Conservation (phyloP, 2,888 invertebrate species). For the Drosophila siamana region DNA sequence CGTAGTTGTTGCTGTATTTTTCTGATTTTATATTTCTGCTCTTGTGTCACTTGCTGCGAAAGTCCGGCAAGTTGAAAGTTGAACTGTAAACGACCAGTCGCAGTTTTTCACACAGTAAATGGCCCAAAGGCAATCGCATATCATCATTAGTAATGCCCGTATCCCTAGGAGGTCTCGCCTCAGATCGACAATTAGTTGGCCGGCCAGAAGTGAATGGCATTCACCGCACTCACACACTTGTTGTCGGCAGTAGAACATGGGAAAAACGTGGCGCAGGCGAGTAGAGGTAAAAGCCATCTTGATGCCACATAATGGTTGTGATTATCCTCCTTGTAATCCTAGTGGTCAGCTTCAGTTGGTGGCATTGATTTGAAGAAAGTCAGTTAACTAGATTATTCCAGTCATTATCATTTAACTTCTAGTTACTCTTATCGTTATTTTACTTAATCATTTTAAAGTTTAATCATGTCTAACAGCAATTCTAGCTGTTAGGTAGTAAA, state of each 20-base stretch:
- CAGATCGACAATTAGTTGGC: conserved; percentile 43
- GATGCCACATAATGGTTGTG: conserved; percentile 4
- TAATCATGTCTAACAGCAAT: no score
- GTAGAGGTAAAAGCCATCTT: conserved; percentile 11
- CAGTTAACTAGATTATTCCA: no score
- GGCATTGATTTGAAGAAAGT: background rate
- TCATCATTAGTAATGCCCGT: conserved; percentile 67
- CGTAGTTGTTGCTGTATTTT: conserved; percentile 17
- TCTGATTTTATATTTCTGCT: conserved; percentile 37
- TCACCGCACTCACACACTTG: background rate
- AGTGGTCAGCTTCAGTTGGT: background rate
- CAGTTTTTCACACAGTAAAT: conserved; percentile 59
- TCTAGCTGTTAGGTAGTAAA: no score
- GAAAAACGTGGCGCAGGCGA: background rate
- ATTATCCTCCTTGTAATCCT: conserved; percentile 18
- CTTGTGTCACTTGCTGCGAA: conserved; percentile 79
- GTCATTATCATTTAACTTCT: no score
- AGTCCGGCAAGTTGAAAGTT: conserved; percentile 78
- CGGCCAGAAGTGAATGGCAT: conserved; percentile 52
- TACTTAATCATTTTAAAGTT: no score
- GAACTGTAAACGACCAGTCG: conserved; percentile 56
- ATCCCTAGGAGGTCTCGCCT: conserved; percentile 73
- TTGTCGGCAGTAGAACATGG: conserved; percentile 14
- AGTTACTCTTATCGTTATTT: no score
- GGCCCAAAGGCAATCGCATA: conserved; percentile 36